A percentile compares a stretch with the other conserved stretches of the same genome.
These are phyloP conservation scores for Eupithecia subumbrata DNA, from an alignment of 2,888 invertebrate genomes.

Conservation along the genomic window DNA sequence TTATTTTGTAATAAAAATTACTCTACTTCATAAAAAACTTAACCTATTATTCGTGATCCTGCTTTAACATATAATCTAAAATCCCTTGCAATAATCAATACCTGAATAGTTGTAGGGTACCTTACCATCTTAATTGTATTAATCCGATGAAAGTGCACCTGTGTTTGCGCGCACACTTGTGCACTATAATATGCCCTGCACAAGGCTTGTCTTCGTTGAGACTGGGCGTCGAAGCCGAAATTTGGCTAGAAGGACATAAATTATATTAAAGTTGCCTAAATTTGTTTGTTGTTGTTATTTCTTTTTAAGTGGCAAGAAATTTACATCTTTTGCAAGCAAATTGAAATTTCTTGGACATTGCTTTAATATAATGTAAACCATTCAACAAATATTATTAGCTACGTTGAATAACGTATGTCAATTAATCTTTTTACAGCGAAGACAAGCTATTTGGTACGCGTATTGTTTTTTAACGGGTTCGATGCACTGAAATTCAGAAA, in stretches of 20 bases:
- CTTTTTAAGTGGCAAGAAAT: not conserved
- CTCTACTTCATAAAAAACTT: constrained; percentile 1
- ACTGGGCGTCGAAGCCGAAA: too few species aligned
- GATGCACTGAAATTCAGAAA: constrained; percentile 19
- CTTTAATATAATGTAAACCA: not conserved
- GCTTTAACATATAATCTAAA: not conserved
- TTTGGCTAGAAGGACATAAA: too few species aligned
- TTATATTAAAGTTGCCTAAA: not conserved
- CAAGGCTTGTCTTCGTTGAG: too few species aligned
- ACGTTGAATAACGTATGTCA: not conserved
- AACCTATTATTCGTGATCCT: not conserved
- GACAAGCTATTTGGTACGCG: not conserved
- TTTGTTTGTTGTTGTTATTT: not conserved
- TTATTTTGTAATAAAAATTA: not conserved
- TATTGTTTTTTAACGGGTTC: constrained; percentile 10
- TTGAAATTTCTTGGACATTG: not conserved
- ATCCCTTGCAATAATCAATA: not conserved
- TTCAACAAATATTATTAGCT: not conserved
- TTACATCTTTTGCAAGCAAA: not conserved
- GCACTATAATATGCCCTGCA: too few species aligned
- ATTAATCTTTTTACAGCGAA: not conserved
- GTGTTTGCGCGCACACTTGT: too few species aligned
- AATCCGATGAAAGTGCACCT: too few species aligned
- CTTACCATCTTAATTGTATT: not conserved
- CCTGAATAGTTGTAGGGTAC: not conserved